Evolutionary conservation across 2,113 vertebrate species (phyloP).

Genomic region (Psophia crepitans): DNA sequence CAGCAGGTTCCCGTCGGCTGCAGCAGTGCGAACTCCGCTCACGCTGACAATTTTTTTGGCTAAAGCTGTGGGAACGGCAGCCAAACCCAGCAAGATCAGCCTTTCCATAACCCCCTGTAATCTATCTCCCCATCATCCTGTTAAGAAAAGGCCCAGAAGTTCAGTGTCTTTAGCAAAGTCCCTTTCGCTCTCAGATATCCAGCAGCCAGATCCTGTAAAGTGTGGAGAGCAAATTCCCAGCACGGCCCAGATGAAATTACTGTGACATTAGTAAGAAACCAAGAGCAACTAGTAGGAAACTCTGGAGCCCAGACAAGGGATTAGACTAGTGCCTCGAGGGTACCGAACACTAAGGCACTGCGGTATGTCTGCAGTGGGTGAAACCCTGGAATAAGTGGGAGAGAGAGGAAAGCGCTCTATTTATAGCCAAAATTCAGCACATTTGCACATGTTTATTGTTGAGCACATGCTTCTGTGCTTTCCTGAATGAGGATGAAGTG

Average conservation of each 20-base stretch:
- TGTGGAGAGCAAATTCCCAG: slow-evolving; percentile 19
- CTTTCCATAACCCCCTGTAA: slow-evolving; percentile 34
- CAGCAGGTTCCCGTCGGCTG: background rate
- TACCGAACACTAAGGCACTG: background rate
- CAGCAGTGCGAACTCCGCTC: background rate
- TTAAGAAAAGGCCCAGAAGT: slow-evolving; percentile 6
- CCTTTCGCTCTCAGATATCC: background rate
- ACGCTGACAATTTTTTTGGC: background rate
- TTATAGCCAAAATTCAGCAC: slow-evolving; percentile 35
- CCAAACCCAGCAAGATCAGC: slow-evolving; percentile 27
- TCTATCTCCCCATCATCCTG: slow-evolving; percentile 54
- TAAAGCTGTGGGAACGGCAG: slow-evolving; percentile 22
- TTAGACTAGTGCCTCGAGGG: background rate
- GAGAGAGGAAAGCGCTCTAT: slow-evolving; percentile 36
- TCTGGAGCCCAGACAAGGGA: background rate
- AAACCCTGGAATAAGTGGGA: slow-evolving; percentile 4
- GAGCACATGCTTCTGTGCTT: slow-evolving; percentile 16
- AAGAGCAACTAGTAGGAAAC: background rate
- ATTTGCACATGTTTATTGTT: slow-evolving; percentile 20
- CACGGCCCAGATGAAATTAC: background rate
- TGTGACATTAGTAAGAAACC: background rate
- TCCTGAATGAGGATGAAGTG: background rate
- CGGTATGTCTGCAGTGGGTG: background rate
- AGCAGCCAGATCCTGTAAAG: slow-evolving; percentile 31
- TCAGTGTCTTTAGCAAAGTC: background rate